Evolutionary conservation across 2,888 invertebrate species (phyloP).

Genomic region (Pycnomerus fuliginosus): DNA sequence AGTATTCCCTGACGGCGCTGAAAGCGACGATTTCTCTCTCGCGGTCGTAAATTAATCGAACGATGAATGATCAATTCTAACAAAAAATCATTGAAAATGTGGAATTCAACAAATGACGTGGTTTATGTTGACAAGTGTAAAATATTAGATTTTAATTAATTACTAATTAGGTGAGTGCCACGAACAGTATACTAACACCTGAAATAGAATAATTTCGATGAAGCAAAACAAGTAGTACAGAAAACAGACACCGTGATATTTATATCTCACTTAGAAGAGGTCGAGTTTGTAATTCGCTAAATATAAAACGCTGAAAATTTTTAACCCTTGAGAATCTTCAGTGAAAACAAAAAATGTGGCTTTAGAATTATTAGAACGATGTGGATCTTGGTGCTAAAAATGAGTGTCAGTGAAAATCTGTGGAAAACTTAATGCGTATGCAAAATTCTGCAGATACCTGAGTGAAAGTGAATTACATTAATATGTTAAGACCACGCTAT

Average conservation of each 20-base stretch:
- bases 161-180: constrained; percentile 13
- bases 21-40: constrained; percentile 9
- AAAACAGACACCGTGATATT: constrained; percentile 40
- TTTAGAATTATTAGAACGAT: too few species aligned
- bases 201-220: constrained; percentile 39
- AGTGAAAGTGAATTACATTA: constrained; percentile 7
- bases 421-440: neutral
- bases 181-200: constrained; percentile 28
- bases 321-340: constrained; percentile 39
- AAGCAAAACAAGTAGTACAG: constrained; percentile 41
- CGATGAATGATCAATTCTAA: too few species aligned
- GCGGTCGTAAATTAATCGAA: too few species aligned
- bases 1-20: constrained; percentile 21
- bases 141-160: neutral
- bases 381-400: constrained; percentile 6
- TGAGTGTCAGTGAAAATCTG: constrained; percentile 12
- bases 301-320: constrained; percentile 44
- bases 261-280: constrained; percentile 45
- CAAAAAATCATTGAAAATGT: too few species aligned
- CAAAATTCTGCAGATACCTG: constrained; percentile 1
- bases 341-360: constrained; percentile 18
- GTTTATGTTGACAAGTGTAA: neutral
- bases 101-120: too few species aligned
- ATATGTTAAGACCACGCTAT: constrained; percentile 11
- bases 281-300: constrained; percentile 43